Conservation (phyloP, 2,113 vertebrate species). For the Thinocorus orbignyianus region DNA sequence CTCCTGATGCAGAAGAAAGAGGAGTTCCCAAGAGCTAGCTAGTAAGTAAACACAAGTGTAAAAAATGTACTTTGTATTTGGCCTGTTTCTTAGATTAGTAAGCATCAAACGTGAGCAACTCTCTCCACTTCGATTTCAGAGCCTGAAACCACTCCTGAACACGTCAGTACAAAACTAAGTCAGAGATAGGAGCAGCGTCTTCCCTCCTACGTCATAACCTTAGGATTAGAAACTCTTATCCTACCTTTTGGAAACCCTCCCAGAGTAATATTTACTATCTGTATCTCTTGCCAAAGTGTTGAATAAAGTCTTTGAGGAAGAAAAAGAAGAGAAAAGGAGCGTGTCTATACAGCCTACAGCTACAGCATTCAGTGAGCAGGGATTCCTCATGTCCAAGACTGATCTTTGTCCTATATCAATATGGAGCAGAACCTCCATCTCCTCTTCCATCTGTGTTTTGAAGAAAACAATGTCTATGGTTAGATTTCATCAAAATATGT, state of each 20-base stretch:
- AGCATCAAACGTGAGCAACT: neutral
- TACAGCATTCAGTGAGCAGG: neutral
- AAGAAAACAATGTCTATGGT: neutral
- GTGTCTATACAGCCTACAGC: neutral
- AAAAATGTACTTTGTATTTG: neutral
- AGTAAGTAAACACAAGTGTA: neutral
- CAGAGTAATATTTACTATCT: neutral
- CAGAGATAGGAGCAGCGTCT: neutral
- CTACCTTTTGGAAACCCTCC: neutral
- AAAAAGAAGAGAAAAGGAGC: neutral
- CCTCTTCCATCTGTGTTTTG: neutral
- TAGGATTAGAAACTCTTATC: neutral
- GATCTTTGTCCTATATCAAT: neutral
- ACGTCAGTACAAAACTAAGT: neutral
- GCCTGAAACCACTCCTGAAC: neutral
- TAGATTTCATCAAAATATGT: neutral
- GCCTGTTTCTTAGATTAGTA: neutral
- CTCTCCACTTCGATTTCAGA: neutral
- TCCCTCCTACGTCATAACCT: neutral
- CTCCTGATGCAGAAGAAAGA: neutral
- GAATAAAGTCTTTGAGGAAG: neutral
- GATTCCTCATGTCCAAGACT: neutral
- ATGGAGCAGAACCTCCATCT: neutral
- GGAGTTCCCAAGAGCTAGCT: neutral
- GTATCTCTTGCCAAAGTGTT: neutral